Conservation (phyloP, 2,113 vertebrate species). For the Anser brachyrhynchus region DNA sequence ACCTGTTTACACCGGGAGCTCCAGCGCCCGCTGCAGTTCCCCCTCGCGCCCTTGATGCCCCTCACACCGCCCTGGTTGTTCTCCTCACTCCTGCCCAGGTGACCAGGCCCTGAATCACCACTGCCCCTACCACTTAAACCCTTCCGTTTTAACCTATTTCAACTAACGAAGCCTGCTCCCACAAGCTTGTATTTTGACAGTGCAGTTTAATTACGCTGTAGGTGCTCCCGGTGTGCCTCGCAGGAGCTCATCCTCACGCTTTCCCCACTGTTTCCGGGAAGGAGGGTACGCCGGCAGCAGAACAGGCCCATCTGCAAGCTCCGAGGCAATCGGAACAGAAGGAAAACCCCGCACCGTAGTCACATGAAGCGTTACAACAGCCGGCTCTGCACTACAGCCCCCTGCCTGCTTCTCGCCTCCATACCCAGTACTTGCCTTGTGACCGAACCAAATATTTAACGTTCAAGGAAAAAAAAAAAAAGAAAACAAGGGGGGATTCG, state of each 20-base stretch:
- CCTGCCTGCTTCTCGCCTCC: background rate
- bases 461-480: background rate
- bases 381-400: background rate
- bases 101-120: background rate
- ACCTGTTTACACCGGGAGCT: accelerated
- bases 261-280: background rate
- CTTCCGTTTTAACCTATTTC: background rate
- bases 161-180: background rate
- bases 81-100: background rate
- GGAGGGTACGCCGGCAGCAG: background rate
- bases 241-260: conserved; percentile 7
- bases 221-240: background rate
- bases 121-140: background rate
- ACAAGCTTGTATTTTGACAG: background rate
- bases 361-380: background rate
- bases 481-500: background rate
- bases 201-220: background rate
- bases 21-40: background rate
- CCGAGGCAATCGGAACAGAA: background rate
- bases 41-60: background rate
- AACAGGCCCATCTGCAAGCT: conserved; percentile 7
- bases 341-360: conserved; percentile 20
- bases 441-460: background rate
- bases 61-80: background rate
- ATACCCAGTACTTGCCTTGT: background rate